phyloP scores from a whole-genome alignment of 92 coral and sea anemone species.

The Epizoanthus ramosus region DNA sequence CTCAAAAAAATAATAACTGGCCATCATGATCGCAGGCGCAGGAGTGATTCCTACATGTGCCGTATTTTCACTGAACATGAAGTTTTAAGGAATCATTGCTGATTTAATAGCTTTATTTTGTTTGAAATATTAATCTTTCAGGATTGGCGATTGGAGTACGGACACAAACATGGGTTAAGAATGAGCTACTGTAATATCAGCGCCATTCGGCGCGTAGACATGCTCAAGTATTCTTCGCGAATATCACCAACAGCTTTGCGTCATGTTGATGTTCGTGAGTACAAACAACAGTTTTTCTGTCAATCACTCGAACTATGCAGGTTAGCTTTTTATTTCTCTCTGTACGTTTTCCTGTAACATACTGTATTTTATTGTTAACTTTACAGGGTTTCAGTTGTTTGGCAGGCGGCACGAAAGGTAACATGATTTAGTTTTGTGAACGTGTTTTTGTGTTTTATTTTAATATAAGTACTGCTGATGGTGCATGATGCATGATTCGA shows the following conservation, averaged over 20 bases:
- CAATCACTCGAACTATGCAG: neutral
- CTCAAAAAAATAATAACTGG: neutral
- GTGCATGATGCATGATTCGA: neutral
- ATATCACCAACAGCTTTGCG: neutral
- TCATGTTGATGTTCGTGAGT: slow-evolving; percentile 16
- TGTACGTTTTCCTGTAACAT: neutral
- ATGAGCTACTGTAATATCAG: slow-evolving; percentile 22
- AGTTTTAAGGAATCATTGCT: neutral
- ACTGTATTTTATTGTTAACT: neutral
- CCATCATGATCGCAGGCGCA: neutral
- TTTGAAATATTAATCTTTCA: neutral
- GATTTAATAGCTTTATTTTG: neutral
- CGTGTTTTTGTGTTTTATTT: neutral
- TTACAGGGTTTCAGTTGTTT: slow-evolving; percentile 17
- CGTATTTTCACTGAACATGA: neutral
- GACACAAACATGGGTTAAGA: neutral
- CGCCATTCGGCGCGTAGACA: slow-evolving; percentile 12
- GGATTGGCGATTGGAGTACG: too few relatives aligned
- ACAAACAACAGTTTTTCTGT: neutral
- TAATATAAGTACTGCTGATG: neutral
- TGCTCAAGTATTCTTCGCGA: neutral
- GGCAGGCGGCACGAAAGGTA: slow-evolving; percentile 19
- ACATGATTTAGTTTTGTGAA: neutral
- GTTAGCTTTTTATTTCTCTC: neutral
- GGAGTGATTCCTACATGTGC: neutral